A percentile compares a stretch with the other conserved stretches of the same genome.
phyloP scores from a whole-genome alignment of 1,140 invertebrate species.

The Phocides pigmalion region DNA sequence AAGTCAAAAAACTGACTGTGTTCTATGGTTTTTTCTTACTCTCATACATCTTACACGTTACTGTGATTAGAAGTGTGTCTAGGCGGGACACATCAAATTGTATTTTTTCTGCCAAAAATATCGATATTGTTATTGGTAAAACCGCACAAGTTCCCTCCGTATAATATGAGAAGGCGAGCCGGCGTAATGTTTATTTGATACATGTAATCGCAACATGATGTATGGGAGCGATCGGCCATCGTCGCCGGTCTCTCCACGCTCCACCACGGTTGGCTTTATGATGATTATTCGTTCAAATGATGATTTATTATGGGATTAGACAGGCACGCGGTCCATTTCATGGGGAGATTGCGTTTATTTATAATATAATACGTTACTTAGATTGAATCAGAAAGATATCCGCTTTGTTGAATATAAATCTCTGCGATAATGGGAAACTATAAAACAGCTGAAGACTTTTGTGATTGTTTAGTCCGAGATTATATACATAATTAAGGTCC shows the following conservation, averaged over 20 bases:
- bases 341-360: constrained; percentile 74
- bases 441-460: neutral
- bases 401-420: constrained; percentile 48
- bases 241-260: constrained; percentile 50
- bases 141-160: constrained; percentile 45
- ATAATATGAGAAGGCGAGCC: constrained; percentile 56
- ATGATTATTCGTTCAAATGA: constrained; percentile 79
- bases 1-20: too few relatives aligned
- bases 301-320: constrained; percentile 80
- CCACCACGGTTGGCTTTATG: constrained; percentile 64
- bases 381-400: constrained; percentile 41
- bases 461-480: neutral
- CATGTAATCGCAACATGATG: constrained; percentile 77
- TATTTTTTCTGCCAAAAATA: constrained; percentile 52
- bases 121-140: constrained; percentile 53
- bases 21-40: too few relatives aligned
- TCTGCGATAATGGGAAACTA: neutral
- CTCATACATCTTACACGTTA: neutral
- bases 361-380: constrained; percentile 49
- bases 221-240: constrained; percentile 61
- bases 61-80: neutral
- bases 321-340: constrained; percentile 67
- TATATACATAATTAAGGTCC: too few relatives aligned
- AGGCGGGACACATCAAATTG: constrained; percentile 40
- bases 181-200: constrained; percentile 77